These are phyloP conservation scores for Alexandromys fortis DNA, from an alignment of 2,113 vertebrate genomes.

Conservation along the genomic window DNA sequence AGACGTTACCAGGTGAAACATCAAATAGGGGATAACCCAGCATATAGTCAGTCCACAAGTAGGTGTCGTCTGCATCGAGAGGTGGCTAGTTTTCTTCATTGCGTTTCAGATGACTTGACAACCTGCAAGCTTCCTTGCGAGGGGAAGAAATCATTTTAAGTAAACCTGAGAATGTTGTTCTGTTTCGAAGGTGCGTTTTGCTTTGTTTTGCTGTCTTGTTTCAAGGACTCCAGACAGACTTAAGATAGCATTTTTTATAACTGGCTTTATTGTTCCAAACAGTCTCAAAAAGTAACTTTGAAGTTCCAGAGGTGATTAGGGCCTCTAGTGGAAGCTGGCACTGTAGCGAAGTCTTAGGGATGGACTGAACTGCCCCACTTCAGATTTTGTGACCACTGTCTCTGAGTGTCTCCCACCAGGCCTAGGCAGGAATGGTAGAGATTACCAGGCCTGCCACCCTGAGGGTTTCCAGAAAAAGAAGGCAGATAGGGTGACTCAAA, in stretches of 20 bases:
- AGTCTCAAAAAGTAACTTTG: conserved; percentile 17
- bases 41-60: neutral
- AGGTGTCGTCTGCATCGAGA: fast-evolving
- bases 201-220: neutral
- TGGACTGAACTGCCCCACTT: neutral
- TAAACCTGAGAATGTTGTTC: neutral
- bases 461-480: conserved; percentile 26
- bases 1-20: neutral
- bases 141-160: conserved; percentile 21
- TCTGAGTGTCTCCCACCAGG: neutral
- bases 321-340: neutral
- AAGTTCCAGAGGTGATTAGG: conserved; percentile 37
- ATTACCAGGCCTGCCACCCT: neutral
- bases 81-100: neutral
- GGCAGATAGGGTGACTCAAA: conserved; percentile 39
- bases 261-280: conserved; percentile 44
- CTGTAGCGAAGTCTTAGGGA: neutral
- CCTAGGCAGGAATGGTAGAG: neutral
- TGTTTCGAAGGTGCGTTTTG: neutral
- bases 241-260: neutral
- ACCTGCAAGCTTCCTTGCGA: neutral
- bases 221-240: neutral
- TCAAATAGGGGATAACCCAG: neutral
- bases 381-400: neutral
- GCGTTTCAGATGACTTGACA: neutral